A percentile compares a stretch with the other conserved stretches of the same genome.
Conservation (phyloP, 2,888 invertebrate species). For the Lymantria dispar region DNA sequence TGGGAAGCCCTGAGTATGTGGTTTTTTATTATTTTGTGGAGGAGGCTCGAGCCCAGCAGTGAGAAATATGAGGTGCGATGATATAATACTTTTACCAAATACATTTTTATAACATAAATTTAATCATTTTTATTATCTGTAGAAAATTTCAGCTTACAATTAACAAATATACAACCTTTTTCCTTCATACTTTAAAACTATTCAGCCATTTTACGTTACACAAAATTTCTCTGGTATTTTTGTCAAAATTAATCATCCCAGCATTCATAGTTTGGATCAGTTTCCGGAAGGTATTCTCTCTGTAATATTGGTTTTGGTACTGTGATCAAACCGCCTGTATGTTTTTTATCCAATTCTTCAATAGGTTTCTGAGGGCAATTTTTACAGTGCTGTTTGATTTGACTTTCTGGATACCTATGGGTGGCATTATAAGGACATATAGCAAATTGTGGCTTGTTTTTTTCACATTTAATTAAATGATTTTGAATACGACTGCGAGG, state of each 20-base stretch:
- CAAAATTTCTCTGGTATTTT: too few species aligned
- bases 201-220: too few species aligned
- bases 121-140: too few species aligned
- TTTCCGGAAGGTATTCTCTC: conserved; percentile 39
- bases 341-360: neutral
- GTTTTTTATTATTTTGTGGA: too few species aligned
- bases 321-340: conserved; percentile 9
- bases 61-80: too few species aligned
- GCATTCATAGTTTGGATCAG: conserved; percentile 49
- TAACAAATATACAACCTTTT: too few species aligned
- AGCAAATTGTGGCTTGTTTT: conserved; percentile 56
- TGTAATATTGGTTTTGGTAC: conserved; percentile 36
- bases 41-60: too few species aligned
- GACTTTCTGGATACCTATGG: conserved; percentile 62
- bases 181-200: too few species aligned
- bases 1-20: too few species aligned
- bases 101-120: too few species aligned
- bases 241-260: conserved; percentile 45
- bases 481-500: conserved; percentile 71
- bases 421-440: conserved; percentile 82
- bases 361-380: conserved; percentile 6
- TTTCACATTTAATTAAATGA: conserved; percentile 81
- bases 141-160: too few species aligned
- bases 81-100: too few species aligned
- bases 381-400: conserved; percentile 7